Base-by-base conservation (phyloP, 2,888 invertebrate genomes). In the Synanthedon tipuliformis region DNA sequence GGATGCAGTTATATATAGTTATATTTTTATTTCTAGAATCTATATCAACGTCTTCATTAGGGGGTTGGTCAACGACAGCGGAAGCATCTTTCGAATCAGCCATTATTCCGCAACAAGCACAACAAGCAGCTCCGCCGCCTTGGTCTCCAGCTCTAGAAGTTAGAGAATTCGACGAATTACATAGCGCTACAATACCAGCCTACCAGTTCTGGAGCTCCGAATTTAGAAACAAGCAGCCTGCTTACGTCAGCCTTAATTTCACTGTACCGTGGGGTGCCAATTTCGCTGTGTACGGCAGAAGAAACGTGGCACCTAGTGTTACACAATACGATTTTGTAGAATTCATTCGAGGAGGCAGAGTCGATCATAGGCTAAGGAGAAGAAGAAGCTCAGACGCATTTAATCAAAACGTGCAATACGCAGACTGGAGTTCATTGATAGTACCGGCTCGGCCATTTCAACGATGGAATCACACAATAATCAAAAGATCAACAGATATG, bases 251-350 rank as follows among this genome's bases (percentile, higher is more conserved):
- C 66, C 91, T 95, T 83, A 96, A 96, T 84, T 93, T 96, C 74
- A 95, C 95, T 56, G 89, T 96, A 66, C 95, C 96, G 50, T 95
- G 95, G 94, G 95, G 95, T 65, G 95, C 95, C 52, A 96, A 95
- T 84, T 95, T 99, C 72, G 99, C 98, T 51, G 94, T 99, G 57
- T 97, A 98, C 80, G 97, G 97, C 40, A 90, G 98, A 62, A 91
- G 97, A 65, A 98, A 97, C 82, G 95, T 96, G 53, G 95, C 96
- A 41, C 99, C 99, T 12, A 96, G 98, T 73, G 95, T 98, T 68
- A 97, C 98, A 58, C 96, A 97, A 83, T 96, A 98, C 81, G 98
- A 99, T 79, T 97, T 98, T 81, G 95, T 95, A 62, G 96, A 98
- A 88, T 95, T 97, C 73, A 94, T 98, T 63, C 94, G 94, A 71